Percentiles rank a stretch among this genome's conserved stretches.
These are phyloP conservation scores for Temnothorax unifasciatus DNA, from an alignment of 2,888 invertebrate genomes.

Conservation along the genomic window DNA sequence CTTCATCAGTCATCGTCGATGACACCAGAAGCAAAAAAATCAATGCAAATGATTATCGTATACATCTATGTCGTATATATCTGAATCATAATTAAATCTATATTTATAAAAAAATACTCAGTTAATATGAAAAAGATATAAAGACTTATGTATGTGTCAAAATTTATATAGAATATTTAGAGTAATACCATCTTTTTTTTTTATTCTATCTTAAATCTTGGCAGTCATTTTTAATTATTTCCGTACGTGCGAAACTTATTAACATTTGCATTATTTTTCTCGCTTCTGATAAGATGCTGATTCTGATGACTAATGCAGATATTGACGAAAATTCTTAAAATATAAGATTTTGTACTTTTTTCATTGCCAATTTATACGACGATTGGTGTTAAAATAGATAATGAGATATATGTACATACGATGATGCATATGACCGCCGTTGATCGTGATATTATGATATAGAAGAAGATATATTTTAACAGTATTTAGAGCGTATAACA, in stretches of 20 bases:
- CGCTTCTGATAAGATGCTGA: slow-evolving; percentile 15
- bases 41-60: neutral
- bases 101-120: neutral
- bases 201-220: slow-evolving; percentile 3
- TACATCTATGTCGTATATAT: neutral
- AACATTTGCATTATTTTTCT: slow-evolving; percentile 13
- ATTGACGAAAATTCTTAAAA: slow-evolving; percentile 39
- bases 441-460: slow-evolving; percentile 56
- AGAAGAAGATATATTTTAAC: slow-evolving; percentile 52
- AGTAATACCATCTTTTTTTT: slow-evolving; percentile 18
- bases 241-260: neutral
- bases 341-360: slow-evolving; percentile 49
- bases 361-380: slow-evolving; percentile 42
- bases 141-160: slow-evolving; percentile 9
- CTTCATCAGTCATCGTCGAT: slow-evolving; percentile 28
- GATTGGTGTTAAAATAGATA: slow-evolving; percentile 21
- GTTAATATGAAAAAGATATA: neutral
- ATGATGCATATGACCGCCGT: slow-evolving; percentile 38
- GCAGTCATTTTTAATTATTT: neutral
- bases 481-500: slow-evolving; percentile 41
- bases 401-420: slow-evolving; percentile 31
- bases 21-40: slow-evolving; percentile 15
- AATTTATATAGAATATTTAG: slow-evolving; percentile 24
- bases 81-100: neutral
- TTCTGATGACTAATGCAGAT: slow-evolving; percentile 14